A percentile compares a stretch with the other conserved stretches of the same genome.
Evolutionary conservation across 2,113 vertebrate species (phyloP).

Genomic region (Excalfactoria chinensis): DNA sequence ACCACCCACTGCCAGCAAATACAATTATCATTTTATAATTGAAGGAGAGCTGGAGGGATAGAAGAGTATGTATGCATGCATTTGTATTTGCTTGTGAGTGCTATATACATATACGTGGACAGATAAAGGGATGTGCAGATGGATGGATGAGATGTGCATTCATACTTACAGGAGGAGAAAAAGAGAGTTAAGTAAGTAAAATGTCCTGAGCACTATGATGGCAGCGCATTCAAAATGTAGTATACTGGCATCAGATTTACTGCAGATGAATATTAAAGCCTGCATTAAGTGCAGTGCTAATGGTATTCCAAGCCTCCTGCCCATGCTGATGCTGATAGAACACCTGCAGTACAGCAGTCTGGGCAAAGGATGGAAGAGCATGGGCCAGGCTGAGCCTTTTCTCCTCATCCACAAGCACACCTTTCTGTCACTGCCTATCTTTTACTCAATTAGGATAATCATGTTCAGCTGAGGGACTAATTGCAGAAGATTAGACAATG

Average conservation of each 20-base stretch:
- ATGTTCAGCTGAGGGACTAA: constrained; percentile 6
- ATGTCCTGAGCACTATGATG: background rate
- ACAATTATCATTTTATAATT: constrained; percentile 46
- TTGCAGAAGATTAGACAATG: background rate
- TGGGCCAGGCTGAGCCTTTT: background rate
- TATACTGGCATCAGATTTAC: background rate
- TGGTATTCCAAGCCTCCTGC: background rate
- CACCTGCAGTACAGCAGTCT: background rate
- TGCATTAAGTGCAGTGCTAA: background rate
- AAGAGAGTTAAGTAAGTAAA: background rate
- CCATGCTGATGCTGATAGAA: background rate
- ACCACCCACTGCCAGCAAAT: constrained; percentile 38
- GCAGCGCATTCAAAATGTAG: background rate
- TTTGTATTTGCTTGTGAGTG: background rate
- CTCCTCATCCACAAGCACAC: background rate
- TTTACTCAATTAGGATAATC: background rate
- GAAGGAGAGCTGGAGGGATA: background rate
- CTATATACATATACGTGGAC: background rate
- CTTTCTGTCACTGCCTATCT: background rate
- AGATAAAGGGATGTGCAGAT: background rate
- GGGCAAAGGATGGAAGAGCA: background rate
- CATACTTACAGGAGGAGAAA: background rate
- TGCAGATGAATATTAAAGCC: background rate
- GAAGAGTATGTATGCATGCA: fast-evolving
- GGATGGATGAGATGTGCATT: background rate